phyloP scores from a whole-genome alignment of 2,888 invertebrate genomes.

The Brenthis hecate region DNA sequence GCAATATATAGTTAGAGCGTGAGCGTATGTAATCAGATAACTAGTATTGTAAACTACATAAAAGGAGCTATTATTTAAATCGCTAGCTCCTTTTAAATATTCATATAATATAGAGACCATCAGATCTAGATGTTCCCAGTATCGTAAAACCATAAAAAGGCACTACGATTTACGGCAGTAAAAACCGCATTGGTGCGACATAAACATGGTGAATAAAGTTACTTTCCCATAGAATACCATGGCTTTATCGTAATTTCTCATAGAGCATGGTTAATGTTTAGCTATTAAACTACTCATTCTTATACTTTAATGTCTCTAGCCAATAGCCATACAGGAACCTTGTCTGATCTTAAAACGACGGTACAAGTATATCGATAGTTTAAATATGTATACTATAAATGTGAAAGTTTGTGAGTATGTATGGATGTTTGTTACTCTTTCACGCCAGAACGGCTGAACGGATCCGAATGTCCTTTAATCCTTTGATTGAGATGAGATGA shows the following conservation, averaged over 20 bases:
- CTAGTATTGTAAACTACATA: no score
- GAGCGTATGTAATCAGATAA: no score
- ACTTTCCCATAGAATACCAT: conserved; percentile 27
- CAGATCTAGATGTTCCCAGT: conserved; percentile 16
- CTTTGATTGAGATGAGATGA: no score
- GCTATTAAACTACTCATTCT: conserved; percentile 22
- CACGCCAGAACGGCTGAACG: no score
- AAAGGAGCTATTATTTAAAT: no score
- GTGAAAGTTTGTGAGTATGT: no score
- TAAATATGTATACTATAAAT: background rate
- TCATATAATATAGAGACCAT: background rate
- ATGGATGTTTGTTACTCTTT: no score
- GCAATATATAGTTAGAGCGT: no score
- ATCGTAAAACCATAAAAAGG: conserved; percentile 47
- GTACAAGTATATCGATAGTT: background rate
- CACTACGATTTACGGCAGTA: conserved; percentile 58
- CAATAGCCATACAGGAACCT: no score
- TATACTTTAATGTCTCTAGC: conserved; percentile 5
- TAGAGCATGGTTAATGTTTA: conserved; percentile 24
- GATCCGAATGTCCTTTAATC: no score
- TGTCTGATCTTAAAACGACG: background rate
- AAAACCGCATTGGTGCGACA: conserved; percentile 48
- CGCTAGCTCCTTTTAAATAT: background rate
- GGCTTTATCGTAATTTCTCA: conserved; percentile 40
- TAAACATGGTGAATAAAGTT: conserved; percentile 54